These are phyloP conservation scores for Microtus montanus DNA, from an alignment of 2,113 vertebrate species.

Conservation along the genomic window DNA sequence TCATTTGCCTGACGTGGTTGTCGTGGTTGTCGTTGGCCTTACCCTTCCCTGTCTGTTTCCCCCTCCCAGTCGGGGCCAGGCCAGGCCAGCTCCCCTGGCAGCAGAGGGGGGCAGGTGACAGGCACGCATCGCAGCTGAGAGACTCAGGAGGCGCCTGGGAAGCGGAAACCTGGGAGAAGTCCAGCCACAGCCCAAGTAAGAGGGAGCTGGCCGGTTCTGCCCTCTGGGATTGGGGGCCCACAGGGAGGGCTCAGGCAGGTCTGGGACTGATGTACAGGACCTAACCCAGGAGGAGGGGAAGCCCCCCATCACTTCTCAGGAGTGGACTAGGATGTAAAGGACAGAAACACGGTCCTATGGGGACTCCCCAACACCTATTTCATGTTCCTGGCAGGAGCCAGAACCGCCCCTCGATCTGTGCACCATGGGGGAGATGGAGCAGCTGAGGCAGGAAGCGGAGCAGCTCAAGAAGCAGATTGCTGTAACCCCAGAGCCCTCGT, in stretches of 20 bases:
- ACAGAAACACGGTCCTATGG: background rate
- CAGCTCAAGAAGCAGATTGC: slow-evolving; percentile 97
- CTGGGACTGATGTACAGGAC: background rate
- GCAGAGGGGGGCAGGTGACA: slow-evolving; percentile 70
- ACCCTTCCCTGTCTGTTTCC: slow-evolving; percentile 72
- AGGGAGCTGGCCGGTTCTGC: slow-evolving; percentile 33
- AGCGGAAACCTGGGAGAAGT: slow-evolving; percentile 43
- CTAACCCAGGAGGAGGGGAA: background rate
- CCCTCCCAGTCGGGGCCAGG: slow-evolving; percentile 48
- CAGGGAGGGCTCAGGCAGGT: background rate
- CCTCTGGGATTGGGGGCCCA: background rate
- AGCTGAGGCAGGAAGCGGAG: slow-evolving; percentile 96
- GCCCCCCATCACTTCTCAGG: background rate
- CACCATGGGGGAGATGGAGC: slow-evolving; percentile 96
- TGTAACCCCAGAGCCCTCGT: slow-evolving; percentile 83
- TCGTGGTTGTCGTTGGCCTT: slow-evolving; percentile 70
- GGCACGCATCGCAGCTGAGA: slow-evolving; percentile 42
- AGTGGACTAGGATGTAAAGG: background rate
- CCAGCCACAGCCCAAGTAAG: slow-evolving; percentile 73
- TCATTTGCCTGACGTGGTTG: slow-evolving; percentile 85
- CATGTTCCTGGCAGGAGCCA: slow-evolving; percentile 56
- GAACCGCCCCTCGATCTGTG: slow-evolving; percentile 23
- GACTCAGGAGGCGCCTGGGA: slow-evolving; percentile 61
- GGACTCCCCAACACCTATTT: background rate
- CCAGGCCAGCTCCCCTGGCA: slow-evolving; percentile 71